phyloP scores from a whole-genome alignment of 2,797 vertebrate genomes.

The Bradypodion ventrale region DNA sequence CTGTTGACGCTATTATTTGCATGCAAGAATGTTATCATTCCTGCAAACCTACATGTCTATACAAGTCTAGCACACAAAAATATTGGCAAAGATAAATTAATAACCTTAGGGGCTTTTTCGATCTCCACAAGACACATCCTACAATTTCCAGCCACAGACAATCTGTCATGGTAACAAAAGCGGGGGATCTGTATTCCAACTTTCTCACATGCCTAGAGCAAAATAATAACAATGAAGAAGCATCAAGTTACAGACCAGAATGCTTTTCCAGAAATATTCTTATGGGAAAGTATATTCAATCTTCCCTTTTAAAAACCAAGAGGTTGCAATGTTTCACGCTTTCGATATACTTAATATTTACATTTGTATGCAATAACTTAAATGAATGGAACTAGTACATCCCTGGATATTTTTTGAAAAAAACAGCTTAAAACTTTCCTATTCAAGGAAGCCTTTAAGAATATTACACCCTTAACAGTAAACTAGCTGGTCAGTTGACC shows the following conservation, averaged over 20 bases:
- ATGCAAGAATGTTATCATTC: not conserved
- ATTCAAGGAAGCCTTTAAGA: no score
- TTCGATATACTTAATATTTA: not conserved
- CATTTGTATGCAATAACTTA: not conserved
- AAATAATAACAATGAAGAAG: slow-evolving; percentile 23
- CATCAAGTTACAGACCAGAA: not conserved
- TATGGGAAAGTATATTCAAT: not conserved
- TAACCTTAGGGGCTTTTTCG: slow-evolving; percentile 88
- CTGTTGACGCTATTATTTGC: not conserved
- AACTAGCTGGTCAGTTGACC: no score
- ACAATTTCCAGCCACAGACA: slow-evolving; percentile 97
- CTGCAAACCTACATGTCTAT: not conserved
- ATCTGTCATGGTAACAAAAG: slow-evolving; percentile 97
- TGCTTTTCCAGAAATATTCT: not conserved
- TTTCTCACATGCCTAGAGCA: slow-evolving; percentile 88
- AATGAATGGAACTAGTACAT: not conserved
- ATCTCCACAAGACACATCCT: slow-evolving; percentile 99
- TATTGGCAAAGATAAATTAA: not conserved
- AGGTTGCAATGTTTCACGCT: not conserved
- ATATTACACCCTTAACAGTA: no score
- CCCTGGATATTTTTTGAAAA: no score
- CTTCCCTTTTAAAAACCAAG: no score
- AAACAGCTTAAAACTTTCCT: no score
- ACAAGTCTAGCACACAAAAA: not conserved
- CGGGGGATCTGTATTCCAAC: slow-evolving; percentile 95